These are phyloP conservation scores for Spheniscus mendiculus DNA, from an alignment of 2,113 vertebrate species.

Conservation along the genomic window DNA sequence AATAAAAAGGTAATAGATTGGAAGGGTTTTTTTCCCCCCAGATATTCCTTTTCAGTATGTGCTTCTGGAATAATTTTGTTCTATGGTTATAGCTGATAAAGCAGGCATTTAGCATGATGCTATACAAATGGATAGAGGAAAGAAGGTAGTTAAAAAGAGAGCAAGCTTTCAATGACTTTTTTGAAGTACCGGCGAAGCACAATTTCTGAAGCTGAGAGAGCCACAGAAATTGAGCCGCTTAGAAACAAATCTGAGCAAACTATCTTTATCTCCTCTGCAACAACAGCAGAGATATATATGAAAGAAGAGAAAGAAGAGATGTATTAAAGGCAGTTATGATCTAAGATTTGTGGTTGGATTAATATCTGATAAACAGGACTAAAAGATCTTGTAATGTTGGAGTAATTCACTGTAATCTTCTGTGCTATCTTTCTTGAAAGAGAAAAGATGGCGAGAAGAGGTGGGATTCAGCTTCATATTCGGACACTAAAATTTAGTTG, in stretches of 20 bases:
- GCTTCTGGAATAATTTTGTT: neutral
- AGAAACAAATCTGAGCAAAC: neutral
- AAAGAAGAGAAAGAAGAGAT: neutral
- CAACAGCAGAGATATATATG: neutral
- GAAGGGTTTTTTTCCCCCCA: neutral
- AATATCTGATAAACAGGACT: neutral
- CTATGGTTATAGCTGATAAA: neutral
- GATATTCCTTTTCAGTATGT: neutral
- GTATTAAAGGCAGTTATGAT: neutral
- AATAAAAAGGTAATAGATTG: constrained; percentile 40
- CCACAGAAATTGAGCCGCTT: neutral
- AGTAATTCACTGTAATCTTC: neutral
- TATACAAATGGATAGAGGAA: neutral
- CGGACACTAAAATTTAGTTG: neutral
- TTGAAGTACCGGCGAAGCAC: neutral
- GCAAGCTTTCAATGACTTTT: neutral
- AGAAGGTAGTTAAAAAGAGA: neutral
- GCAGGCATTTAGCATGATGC: neutral
- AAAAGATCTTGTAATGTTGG: neutral
- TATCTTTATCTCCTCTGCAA: neutral
- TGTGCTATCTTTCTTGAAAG: neutral
- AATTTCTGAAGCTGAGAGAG: neutral
- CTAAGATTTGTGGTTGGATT: neutral
- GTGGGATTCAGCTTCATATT: neutral
- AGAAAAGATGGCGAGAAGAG: neutral